Percentiles rank a stretch among this genome's conserved stretches.
phyloP scores from a whole-genome alignment of 2,888 invertebrate species.

The Drosophila leonis region DNA sequence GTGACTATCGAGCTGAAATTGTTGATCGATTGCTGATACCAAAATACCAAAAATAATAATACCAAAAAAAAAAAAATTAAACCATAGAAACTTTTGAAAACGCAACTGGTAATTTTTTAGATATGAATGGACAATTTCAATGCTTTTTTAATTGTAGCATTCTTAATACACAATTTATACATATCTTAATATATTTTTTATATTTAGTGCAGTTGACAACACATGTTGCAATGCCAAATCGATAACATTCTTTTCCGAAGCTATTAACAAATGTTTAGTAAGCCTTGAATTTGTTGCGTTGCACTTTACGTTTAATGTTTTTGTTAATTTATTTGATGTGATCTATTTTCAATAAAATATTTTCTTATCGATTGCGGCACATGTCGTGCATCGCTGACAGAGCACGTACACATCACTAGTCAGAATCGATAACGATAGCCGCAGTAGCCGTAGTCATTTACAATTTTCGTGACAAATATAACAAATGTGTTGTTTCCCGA shows the following conservation, averaged over 20 bases:
- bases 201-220: conserved; percentile 7
- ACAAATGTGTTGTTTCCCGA: conserved; percentile 59
- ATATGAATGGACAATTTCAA: neutral
- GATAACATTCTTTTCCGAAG: neutral
- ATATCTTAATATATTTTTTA: neutral
- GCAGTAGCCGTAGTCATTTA: conserved; percentile 53
- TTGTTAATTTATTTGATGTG: neutral
- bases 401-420: conserved; percentile 34
- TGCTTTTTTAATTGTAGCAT: neutral
- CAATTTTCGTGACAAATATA: conserved; percentile 60
- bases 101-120: neutral
- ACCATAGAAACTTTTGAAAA: neutral
- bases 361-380: conserved; percentile 22
- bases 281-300: neutral
- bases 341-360: neutral
- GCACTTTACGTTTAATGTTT: neutral
- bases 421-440: conserved; percentile 49
- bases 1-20: conserved; percentile 7
- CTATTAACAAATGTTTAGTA: neutral
- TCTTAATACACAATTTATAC: too few species aligned
- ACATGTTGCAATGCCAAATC: neutral
- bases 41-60: neutral
- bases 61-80: neutral
- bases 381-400: conserved; percentile 3
- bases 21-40: conserved; percentile 14